Evolutionary conservation across 2,113 vertebrate genomes (phyloP).

Genomic region (Alexandromys fortis): DNA sequence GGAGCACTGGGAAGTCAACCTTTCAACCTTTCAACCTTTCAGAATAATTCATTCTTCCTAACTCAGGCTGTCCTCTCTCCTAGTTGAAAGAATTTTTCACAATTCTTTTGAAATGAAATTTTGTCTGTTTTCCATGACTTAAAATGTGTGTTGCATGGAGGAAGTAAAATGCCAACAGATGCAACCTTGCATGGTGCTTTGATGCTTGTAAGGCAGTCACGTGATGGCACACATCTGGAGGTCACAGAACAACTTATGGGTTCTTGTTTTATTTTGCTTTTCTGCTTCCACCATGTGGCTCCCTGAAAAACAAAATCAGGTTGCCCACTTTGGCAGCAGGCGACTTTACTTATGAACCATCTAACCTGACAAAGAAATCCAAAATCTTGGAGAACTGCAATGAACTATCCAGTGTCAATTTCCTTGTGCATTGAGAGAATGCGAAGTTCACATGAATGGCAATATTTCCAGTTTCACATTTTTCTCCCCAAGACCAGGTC

Average conservation of each 20-base stretch:
- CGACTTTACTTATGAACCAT: background rate
- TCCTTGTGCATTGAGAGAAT: background rate
- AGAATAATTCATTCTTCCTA: background rate
- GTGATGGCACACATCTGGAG: background rate
- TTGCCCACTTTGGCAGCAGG: background rate
- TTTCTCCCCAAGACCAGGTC: no score
- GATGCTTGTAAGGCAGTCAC: background rate
- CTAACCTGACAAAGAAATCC: background rate
- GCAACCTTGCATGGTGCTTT: background rate
- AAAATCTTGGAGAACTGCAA: background rate
- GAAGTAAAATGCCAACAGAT: background rate
- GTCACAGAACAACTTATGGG: background rate
- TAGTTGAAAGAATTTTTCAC: background rate
- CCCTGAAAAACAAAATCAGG: background rate
- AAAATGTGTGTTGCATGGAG: background rate
- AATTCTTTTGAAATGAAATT: background rate
- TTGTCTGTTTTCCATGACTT: background rate
- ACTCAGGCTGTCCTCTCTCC: background rate
- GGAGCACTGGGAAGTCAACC: background rate
- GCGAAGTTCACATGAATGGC: background rate
- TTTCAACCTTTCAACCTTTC: background rate
- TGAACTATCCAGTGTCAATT: background rate
- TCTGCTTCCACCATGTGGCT: no score
- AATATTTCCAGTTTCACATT: background rate
- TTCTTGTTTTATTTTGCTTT: background rate